Conservation (phyloP, 2,113 vertebrate genomes). For the Epinephelus moara region DNA sequence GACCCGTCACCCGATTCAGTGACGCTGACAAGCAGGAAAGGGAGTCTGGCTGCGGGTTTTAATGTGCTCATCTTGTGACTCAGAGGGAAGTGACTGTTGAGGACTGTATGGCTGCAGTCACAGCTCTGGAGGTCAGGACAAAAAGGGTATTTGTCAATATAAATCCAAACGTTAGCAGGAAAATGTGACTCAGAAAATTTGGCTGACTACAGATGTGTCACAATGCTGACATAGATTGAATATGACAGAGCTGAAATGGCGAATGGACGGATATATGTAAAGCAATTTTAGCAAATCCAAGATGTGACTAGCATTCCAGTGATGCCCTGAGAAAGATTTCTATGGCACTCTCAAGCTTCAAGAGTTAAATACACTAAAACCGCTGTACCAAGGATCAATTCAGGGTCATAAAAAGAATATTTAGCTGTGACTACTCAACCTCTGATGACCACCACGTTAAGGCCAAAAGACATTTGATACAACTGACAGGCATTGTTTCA, state of each 20-base stretch:
- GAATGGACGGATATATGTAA: not conserved
- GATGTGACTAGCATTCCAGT: constrained; percentile 3
- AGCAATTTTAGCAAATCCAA: constrained; percentile 13
- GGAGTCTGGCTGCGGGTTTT: constrained; percentile 11
- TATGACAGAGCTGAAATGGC: not conserved
- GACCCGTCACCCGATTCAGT: constrained; percentile 16
- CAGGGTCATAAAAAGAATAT: not conserved
- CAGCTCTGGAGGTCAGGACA: constrained; percentile 8
- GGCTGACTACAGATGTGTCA: not conserved
- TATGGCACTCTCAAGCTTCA: not conserved
- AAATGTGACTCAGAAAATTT: not conserved
- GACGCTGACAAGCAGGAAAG: constrained; percentile 34
- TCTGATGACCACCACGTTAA: constrained; percentile 21
- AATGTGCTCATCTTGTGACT: constrained; percentile 39
- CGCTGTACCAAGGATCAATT: not conserved
- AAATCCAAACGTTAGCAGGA: not conserved
- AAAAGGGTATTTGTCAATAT: not conserved
- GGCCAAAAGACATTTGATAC: constrained; percentile 22
- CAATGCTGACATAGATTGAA: not conserved
- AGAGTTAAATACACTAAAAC: not conserved
- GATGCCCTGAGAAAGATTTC: constrained; percentile 20
- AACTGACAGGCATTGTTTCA: not conserved
- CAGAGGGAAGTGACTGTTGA: constrained; percentile 36
- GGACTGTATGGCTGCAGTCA: not conserved
- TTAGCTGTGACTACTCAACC: not conserved